These are phyloP conservation scores for Mastacembelus armatus DNA, from an alignment of 2,797 vertebrate species.

Conservation along the genomic window DNA sequence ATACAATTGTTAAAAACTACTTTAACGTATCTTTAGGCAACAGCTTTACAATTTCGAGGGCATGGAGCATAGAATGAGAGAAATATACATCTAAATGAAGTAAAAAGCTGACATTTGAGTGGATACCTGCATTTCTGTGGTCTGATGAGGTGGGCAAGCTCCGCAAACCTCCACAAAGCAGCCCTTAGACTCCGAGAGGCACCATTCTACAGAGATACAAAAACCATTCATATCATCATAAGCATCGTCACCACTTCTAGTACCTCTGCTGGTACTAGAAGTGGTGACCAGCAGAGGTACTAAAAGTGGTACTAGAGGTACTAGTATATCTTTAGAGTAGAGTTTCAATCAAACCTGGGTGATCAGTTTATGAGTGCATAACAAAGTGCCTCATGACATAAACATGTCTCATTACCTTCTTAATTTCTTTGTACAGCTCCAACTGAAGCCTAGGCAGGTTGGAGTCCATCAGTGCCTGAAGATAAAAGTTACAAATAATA, in stretches of 20 bases:
- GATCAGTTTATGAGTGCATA: neutral
- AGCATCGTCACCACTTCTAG: neutral
- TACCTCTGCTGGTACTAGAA: no score
- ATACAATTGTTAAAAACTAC: no score
- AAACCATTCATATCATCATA: neutral
- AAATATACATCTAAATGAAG: neutral
- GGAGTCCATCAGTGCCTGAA: conserved; percentile 96
- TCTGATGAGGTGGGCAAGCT: conserved; percentile 95
- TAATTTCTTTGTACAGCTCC: conserved; percentile 98
- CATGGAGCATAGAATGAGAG: neutral
- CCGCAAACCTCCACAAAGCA: conserved; percentile 97
- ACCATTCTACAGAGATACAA: conserved; percentile 87
- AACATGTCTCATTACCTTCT: conserved; percentile 87
- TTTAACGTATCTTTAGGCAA: no score
- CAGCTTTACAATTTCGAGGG: neutral
- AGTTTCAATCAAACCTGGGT: neutral
- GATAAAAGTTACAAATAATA: conserved; percentile 5
- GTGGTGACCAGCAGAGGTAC: no score
- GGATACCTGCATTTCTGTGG: conserved; percentile 98
- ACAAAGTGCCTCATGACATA: neutral
- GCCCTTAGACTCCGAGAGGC: conserved; percentile 95
- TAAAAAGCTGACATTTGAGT: neutral
- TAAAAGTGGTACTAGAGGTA: no score
- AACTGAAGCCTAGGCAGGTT: conserved; percentile 95
- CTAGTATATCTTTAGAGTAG: no score